Evolutionary conservation across 1,140 invertebrate species (phyloP), one percentile per base, ranked within the genome.

Genomic region (Copidosoma floridanum): DNA sequence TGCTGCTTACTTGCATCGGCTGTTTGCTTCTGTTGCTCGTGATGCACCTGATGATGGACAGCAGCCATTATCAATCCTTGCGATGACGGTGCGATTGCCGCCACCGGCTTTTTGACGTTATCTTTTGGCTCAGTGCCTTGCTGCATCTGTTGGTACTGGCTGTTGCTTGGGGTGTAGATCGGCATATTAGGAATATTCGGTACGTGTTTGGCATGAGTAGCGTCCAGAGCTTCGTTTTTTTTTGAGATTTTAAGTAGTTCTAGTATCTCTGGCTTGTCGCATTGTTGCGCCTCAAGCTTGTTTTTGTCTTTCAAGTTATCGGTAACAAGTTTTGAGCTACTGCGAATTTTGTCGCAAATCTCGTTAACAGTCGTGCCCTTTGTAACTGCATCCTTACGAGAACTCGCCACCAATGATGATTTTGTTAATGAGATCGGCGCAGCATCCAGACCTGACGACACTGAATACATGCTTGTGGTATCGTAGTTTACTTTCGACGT

Each of bases 371-470:
- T 75, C 0, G 71, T 68, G 35, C 75, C 70, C 35, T 79, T 80
- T 0, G 76, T 67, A 1, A 72, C 51, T 14, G 75, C 73, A 37
- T 74, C 72, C 16, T 79, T 81, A 1, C 77, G 67, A 32, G 29
- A 8, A 0, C 6, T 32, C 29, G 6, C 29, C 14, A 73, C 60
- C 0, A 65, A 67, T 12, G 10, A 2, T 8, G 71, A 66, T 47
- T 80, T 80, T 74, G 79, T 77, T 32, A 79, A 52, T 0, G 78
- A 77, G 5, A 81, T 74, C 0, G 79, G 79, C 41, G 80, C 80
- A 11, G 77, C 77, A 21, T 78, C 79, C 0, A 78, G 79, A 50
- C 79, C 79, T 2, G 78, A 78, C 2, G 78, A 76, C 2, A 77
- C 71, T 3, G 67, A 23, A 38, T 35, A 57, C 24, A 68, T 68